These are phyloP conservation scores for Sciurus carolinensis DNA, from an alignment of 2,797 vertebrate species.

Conservation along the genomic window DNA sequence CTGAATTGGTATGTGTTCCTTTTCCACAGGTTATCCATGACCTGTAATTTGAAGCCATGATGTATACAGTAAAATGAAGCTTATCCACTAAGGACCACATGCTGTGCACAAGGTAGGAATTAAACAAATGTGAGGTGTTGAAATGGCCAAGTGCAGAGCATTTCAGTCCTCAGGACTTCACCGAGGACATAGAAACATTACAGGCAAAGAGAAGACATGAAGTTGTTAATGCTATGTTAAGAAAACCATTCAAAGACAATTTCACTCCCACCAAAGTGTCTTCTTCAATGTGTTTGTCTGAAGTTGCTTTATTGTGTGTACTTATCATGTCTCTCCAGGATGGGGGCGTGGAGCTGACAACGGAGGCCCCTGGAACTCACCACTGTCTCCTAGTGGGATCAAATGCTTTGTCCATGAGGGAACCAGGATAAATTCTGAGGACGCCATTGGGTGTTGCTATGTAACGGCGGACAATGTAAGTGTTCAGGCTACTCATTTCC, in stretches of 20 bases:
- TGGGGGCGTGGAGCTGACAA: slow-evolving; percentile 82
- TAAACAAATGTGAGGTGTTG: neutral
- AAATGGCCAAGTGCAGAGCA: neutral
- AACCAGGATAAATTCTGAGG: slow-evolving; percentile 99
- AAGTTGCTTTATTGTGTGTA: slow-evolving; percentile 19
- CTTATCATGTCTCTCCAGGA: slow-evolving; percentile 79
- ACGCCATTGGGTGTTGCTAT: slow-evolving; percentile 99
- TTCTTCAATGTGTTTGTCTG: neutral
- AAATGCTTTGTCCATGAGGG: slow-evolving; percentile 99
- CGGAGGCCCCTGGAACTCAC: slow-evolving; percentile 92
- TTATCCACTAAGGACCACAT: neutral
- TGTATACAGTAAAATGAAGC: neutral
- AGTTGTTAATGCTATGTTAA: neutral
- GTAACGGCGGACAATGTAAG: slow-evolving; percentile 99
- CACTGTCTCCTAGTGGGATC: slow-evolving; percentile 99
- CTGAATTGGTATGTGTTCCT: neutral
- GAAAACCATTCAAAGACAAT: neutral
- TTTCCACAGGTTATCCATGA: slow-evolving; percentile 4
- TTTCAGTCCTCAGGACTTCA: slow-evolving; percentile 27
- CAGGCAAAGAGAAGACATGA: slow-evolving; percentile 5
- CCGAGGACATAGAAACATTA: neutral
- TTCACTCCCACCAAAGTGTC: neutral
- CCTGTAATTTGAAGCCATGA: neutral
- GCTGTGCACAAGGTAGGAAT: neutral
- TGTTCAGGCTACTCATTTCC: slow-evolving; percentile 99